Base-by-base conservation (phyloP, 2,888 invertebrate genomes). In the Erynnis tages region DNA sequence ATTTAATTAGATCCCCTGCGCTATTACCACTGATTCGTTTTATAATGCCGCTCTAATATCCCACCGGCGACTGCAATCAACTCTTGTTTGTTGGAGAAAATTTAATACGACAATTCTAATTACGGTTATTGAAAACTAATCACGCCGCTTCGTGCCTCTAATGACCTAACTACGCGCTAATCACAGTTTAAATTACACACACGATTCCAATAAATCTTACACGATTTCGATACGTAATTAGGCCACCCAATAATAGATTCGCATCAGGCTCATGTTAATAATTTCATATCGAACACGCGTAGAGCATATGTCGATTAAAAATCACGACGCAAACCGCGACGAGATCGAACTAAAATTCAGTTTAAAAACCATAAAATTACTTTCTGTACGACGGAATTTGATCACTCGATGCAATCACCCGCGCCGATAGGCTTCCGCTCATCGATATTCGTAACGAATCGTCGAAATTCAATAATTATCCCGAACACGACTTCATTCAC, bases 381-480 rank as follows among this genome's bases (percentile, higher is more conserved):
- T 86, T 88, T 84, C 70, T 70, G 78, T 76, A 62, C 76, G 75
- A 72, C 68, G 80, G 78, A 85, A 86, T 85, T 76, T 80, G 83
- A 83, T 83, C 84, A 78, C 69, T 69, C 74, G 74, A 78, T 66
- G 79, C 82, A 82, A 83, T 84, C 82, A 77, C 75, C 78, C 81
- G 79, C 79, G 75, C 81, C 75, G 79, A 79, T 75, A 60, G 78
- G 85, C 87, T 87, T 88, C 88, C 89, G 84, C 83, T 79, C 83
- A 83, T 86, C 88, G 85, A 89, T 89, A 84, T 86, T 89, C 89
- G 89, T 85, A 82, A 79, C 89, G 88, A 89, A 89, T 89, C 82
- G 82, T 80, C 75, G 79, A 88, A 87, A 87, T 87, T 89, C 81
- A 87, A 88, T 89, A 87, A 89, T 89, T 88, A 89, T 85, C 84